Evolutionary conservation across 1,140 invertebrate species (phyloP).

Genomic region (Yoshiicerus persimilis): DNA sequence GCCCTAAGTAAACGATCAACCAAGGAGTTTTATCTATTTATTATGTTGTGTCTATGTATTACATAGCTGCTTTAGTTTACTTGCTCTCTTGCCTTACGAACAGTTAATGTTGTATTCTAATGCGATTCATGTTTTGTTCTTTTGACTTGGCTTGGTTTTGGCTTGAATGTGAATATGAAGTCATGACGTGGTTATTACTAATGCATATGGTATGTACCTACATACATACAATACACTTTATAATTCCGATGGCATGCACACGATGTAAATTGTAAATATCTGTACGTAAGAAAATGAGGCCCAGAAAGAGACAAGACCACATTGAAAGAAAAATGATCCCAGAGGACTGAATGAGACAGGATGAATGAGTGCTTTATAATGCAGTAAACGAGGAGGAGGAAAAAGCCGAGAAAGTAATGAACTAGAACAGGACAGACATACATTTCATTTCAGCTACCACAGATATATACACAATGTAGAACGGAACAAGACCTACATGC

Average conservation of each 20-base stretch:
- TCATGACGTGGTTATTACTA: not conserved
- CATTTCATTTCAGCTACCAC: too few species aligned
- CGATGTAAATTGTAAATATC: not conserved
- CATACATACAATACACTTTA: not conserved
- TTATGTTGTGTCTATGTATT: not conserved
- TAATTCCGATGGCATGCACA: not conserved
- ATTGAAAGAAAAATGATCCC: constrained; percentile 22
- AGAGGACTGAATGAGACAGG: constrained; percentile 7
- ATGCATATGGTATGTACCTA: not conserved
- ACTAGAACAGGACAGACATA: not conserved
- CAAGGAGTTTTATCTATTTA: not conserved
- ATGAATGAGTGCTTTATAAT: constrained; percentile 18
- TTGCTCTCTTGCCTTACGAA: not conserved
- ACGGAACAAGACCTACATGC: not conserved
- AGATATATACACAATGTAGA: not conserved
- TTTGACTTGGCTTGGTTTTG: not conserved
- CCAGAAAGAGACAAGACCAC: constrained; percentile 4
- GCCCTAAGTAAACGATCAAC: not conserved
- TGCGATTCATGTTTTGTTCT: not conserved
- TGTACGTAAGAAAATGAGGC: not conserved
- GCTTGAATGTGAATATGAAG: not conserved
- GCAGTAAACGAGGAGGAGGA: constrained; percentile 14
- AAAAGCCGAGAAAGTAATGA: constrained; percentile 1
- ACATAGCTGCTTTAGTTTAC: not conserved
- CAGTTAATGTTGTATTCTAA: not conserved